A percentile compares a stretch with the other conserved stretches of the same genome.
These are phyloP conservation scores for Myxocyprinus asiaticus DNA, from an alignment of 2,113 vertebrate genomes.

Conservation along the genomic window DNA sequence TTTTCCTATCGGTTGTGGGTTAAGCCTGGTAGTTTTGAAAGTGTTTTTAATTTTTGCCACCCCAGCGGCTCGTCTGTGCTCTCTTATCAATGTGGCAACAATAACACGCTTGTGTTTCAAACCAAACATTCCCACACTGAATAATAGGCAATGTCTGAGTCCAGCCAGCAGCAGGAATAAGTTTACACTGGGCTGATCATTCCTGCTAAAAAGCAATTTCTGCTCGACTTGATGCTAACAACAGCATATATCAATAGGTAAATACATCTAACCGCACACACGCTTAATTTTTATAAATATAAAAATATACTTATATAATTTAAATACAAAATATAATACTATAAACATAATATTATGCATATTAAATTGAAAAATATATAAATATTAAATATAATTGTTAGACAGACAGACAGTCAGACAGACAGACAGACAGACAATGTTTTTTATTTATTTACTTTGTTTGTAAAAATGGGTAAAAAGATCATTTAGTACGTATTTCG, in stretches of 20 bases:
- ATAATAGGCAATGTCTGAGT: constrained; percentile 77
- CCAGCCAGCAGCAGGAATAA: constrained; percentile 77
- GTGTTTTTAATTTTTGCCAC: constrained; percentile 59
- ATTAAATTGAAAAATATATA: too few relatives aligned
- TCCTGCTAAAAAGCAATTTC: constrained; percentile 83
- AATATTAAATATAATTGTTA: too few relatives aligned
- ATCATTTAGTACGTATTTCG: too few relatives aligned
- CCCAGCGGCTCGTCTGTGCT: constrained; percentile 62
- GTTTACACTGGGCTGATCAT: constrained; percentile 81
- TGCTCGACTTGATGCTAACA: constrained; percentile 72
- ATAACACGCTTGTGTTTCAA: constrained; percentile 94
- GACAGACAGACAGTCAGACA: too few relatives aligned
- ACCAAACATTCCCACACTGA: constrained; percentile 97
- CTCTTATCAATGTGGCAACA: constrained; percentile 80
- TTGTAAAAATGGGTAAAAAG: too few relatives aligned
- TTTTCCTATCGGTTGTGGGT: constrained; percentile 11
- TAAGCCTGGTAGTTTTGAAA: constrained; percentile 25
- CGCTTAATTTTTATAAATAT: too few relatives aligned
- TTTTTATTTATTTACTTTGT: too few relatives aligned
- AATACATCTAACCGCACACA: background rate
- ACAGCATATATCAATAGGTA: constrained; percentile 18
- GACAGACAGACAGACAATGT: too few relatives aligned
- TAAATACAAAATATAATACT: too few relatives aligned
- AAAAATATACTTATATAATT: too few relatives aligned
- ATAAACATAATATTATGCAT: too few relatives aligned